Conservation (phyloP, 2,113 vertebrate genomes). For the Astur gentilis region DNA sequence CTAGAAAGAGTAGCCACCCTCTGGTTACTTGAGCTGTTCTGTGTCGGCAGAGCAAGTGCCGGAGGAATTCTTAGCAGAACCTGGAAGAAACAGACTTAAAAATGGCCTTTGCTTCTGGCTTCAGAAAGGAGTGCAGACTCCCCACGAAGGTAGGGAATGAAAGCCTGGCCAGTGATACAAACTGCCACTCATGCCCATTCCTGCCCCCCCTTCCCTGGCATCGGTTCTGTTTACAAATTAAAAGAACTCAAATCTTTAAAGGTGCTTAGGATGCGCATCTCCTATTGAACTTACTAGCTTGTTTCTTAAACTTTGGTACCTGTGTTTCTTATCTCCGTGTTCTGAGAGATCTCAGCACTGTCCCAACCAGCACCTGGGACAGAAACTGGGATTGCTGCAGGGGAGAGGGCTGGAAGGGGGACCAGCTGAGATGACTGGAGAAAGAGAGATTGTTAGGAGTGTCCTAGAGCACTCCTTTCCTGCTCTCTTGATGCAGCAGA, state of each 20-base stretch:
- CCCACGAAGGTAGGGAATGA: not conserved
- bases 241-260: not conserved
- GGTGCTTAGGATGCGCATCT: not conserved
- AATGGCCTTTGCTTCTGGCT: not conserved
- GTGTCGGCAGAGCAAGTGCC: not conserved
- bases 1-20: not conserved
- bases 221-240: not conserved
- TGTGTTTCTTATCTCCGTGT: rapidly evolving
- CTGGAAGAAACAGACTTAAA: not conserved
- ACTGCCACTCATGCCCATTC: not conserved
- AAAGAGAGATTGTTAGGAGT: not conserved
- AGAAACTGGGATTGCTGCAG: not conserved
- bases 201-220: no score
- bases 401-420: not conserved
- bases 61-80: not conserved
- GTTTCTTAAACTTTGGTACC: not conserved
- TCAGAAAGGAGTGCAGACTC: not conserved
- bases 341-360: not conserved
- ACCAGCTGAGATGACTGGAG: not conserved
- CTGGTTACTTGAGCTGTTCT: not conserved
- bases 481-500: not conserved
- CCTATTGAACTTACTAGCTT: not conserved
- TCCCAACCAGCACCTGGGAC: not conserved
- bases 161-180: not conserved
- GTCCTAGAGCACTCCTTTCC: not conserved